A percentile compares a stretch with the other conserved stretches of the same genome.
Evolutionary conservation across 2,113 vertebrate species (phyloP).

Genomic region (Sarotherodon lohbergeri): DNA sequence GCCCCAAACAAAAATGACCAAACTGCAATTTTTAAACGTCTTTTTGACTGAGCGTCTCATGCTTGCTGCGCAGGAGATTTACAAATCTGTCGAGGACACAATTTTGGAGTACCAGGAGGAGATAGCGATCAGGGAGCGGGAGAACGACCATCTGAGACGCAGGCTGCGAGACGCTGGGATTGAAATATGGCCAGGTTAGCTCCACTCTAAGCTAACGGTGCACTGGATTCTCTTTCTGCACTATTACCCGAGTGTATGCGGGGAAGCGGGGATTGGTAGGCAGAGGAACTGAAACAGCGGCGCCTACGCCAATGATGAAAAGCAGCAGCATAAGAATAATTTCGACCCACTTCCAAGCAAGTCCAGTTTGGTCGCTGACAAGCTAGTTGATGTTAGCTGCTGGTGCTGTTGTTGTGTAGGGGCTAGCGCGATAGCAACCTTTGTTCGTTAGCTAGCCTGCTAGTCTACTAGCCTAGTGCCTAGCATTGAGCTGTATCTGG

Average conservation of each 20-base stretch:
- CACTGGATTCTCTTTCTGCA: not conserved
- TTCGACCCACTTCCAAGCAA: not conserved
- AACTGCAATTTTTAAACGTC: slow-evolving; percentile 70
- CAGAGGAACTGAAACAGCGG: not conserved
- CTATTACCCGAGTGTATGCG: not conserved
- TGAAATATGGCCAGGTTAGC: slow-evolving; percentile 73
- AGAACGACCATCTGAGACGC: slow-evolving; percentile 72
- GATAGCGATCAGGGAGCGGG: slow-evolving; percentile 69
- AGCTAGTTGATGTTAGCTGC: slow-evolving; percentile 3
- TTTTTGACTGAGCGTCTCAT: slow-evolving; percentile 73
- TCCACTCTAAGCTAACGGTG: slow-evolving; percentile 10
- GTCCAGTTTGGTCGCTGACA: not conserved
- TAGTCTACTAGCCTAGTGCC: not conserved
- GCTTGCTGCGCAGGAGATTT: slow-evolving; percentile 75
- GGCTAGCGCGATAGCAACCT: slow-evolving; percentile 61
- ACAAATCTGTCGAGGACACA: slow-evolving; percentile 73
- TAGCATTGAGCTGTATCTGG: not conserved
- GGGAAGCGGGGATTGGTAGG: not conserved
- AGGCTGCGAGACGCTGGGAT: slow-evolving; percentile 72
- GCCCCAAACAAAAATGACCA: slow-evolving; percentile 63
- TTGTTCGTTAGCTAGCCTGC: slow-evolving; percentile 65
- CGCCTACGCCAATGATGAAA: no score
- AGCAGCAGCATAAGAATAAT: not conserved
- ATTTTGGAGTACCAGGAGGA: slow-evolving; percentile 74
- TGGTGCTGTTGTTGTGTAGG: not conserved